Percentiles rank a stretch among this genome's conserved stretches.
Evolutionary conservation across 1,140 invertebrate species (phyloP).

Genomic region (Myzus persicae): DNA sequence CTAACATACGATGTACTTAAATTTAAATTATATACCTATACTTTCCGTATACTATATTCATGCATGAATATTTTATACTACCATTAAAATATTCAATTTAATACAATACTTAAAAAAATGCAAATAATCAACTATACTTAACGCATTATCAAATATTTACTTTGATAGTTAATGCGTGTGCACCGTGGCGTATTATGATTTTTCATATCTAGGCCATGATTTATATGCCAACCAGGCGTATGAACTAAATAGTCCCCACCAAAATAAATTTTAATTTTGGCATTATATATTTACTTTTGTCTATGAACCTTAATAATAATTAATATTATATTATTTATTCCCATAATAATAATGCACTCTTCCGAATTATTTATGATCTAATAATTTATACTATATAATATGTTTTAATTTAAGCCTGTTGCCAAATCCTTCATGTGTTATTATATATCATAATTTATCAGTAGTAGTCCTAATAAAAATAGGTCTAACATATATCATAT

Average conservation of each 20-base stretch:
- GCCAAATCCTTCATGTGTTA: background rate
- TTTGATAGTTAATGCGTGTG: background rate
- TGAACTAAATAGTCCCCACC: background rate
- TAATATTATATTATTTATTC: background rate
- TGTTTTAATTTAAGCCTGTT: background rate
- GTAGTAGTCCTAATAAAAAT: background rate
- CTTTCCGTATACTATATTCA: background rate
- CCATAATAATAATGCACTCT: background rate
- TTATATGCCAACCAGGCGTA: background rate
- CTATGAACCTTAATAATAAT: background rate
- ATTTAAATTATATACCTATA: slow-evolving; percentile 19
- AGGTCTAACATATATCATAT: too few species aligned
- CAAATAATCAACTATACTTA: background rate
- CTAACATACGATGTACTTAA: background rate
- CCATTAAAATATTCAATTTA: background rate
- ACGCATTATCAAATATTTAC: background rate
- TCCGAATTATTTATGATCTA: background rate
- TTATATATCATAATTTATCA: background rate
- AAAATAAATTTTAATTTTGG: background rate
- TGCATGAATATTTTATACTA: too few species aligned
- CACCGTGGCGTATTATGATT: background rate
- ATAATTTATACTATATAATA: background rate
- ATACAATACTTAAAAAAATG: background rate
- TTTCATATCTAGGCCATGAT: background rate
- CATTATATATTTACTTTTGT: background rate